Conservation (phyloP, 2,113 vertebrate genomes). For the Heptranchias perlo region DNA sequence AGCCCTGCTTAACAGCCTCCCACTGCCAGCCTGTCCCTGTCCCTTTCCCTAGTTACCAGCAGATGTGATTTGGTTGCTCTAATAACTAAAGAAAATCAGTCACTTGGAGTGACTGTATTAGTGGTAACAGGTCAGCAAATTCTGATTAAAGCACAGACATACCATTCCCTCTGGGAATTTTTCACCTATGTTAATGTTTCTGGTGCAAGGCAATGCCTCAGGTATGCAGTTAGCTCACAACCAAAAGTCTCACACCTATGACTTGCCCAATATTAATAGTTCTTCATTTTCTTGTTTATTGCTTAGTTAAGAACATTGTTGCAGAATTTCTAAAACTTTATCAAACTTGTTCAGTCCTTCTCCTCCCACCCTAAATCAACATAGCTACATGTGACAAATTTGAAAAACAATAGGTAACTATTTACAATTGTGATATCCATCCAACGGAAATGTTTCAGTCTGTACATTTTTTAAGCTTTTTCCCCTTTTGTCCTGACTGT, state of each 20-base stretch:
- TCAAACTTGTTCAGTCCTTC: slow-evolving; percentile 18
- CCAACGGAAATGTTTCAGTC: slow-evolving; percentile 18
- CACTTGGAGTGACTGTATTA: slow-evolving; percentile 6
- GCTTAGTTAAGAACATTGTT: neutral
- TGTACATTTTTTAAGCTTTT: slow-evolving; percentile 9
- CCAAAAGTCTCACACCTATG: neutral
- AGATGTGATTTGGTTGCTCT: neutral
- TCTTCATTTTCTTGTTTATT: neutral
- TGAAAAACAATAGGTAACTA: slow-evolving; percentile 23
- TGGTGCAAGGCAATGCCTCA: neutral
- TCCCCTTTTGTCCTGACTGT: neutral
- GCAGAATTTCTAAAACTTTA: slow-evolving; percentile 13
- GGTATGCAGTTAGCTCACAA: neutral
- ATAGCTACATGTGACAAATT: slow-evolving; percentile 10
- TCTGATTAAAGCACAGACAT: neutral
- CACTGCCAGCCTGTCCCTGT: no score
- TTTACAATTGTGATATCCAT: slow-evolving; percentile 10
- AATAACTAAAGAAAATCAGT: slow-evolving; percentile 25
- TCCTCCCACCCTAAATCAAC: slow-evolving; percentile 2
- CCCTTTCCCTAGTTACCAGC: neutral
- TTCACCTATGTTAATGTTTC: neutral
- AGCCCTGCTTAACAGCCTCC: neutral
- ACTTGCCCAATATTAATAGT: neutral
- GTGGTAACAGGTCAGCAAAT: neutral
- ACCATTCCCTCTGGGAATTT: neutral